phyloP scores from a whole-genome alignment of 2,113 vertebrate species.

The Megalops atlanticus region DNA sequence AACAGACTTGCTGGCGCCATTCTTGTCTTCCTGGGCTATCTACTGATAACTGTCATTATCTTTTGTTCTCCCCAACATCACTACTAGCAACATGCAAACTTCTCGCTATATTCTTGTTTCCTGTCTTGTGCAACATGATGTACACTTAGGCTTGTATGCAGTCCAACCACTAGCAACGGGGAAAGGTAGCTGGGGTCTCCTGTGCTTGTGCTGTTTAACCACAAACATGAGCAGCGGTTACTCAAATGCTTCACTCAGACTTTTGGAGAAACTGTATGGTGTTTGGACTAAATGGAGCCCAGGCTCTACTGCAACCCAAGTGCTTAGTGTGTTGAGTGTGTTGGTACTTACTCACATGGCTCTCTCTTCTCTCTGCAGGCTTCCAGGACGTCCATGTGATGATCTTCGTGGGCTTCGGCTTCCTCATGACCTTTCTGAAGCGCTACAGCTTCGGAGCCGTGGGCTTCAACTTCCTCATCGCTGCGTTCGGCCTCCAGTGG shows the following conservation, averaged over 20 bases:
- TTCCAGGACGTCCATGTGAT: slow-evolving; percentile 98
- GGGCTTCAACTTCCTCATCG: slow-evolving; percentile 95
- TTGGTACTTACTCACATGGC: background rate
- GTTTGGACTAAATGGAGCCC: background rate
- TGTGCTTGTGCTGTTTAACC: too few species aligned
- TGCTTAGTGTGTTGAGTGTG: background rate
- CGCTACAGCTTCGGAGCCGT: slow-evolving; percentile 87
- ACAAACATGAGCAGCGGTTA: too few species aligned
- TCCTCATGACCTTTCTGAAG: slow-evolving; percentile 95
- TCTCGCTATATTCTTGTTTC: background rate
- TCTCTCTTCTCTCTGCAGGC: slow-evolving; percentile 64
- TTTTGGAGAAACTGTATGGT: background rate
- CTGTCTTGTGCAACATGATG: background rate
- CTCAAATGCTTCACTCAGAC: too few species aligned
- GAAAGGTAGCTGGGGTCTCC: background rate
- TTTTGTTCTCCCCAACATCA: background rate
- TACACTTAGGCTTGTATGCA: background rate
- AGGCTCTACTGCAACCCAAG: background rate
- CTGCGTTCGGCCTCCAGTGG: slow-evolving; percentile 94
- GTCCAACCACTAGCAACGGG: background rate
- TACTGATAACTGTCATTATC: too few species aligned
- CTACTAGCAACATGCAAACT: background rate
- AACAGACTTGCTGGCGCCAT: background rate
- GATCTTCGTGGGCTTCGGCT: slow-evolving; percentile 97
- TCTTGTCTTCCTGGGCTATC: too few species aligned